Evolutionary conservation across 1,140 invertebrate genomes (phyloP), one percentile per base, ranked within the genome.

Genomic region (Sweltsa coloradensis): DNA sequence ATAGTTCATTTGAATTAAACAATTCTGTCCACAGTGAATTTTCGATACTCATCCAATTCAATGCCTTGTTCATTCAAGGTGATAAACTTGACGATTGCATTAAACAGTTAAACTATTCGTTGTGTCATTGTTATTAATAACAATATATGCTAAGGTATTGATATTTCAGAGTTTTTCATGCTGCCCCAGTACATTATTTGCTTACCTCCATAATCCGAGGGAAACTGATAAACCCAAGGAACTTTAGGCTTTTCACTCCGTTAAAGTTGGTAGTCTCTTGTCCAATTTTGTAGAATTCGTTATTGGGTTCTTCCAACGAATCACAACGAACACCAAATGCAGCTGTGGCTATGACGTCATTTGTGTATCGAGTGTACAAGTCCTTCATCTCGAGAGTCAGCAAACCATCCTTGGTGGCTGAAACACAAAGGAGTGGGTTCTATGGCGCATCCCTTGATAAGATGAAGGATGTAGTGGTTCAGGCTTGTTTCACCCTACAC

Each of bases 241-340:
- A 39, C 0, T 39, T 11, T 5, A 54, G 14, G 16, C 27, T 37
- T 9, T 3, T 11, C 16, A 0, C 1, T 26, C 50, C 39, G 1
- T 13, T 16, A n/a, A 58, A 55, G 24, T 53, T 37, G 1, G 51
- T 53, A 1, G 52, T 49, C n/a, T 52, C 48, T 45, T 66, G 63
- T 0, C 66, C 67, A 36, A 58, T 61, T 5, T 50, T 25, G 39
- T 62, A 69, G 55, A 73, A 71, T 16, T 70, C 60, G 52, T 72
- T 73, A 6, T 64, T 34, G 19, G 54, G 56, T 25, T 51, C 34
- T 19, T 26, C 36, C 6, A 51, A 22, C 0, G 54, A 57, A 23
- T 59, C 45, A 5, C 53, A 36, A 14, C 37, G 9, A 3, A 60
- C 43, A 5, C 56, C 58, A 51, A 60, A 59, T 9, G 53, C 56